Conservation (phyloP, 2,113 vertebrate species). For the Cromileptes altivelis region DNA sequence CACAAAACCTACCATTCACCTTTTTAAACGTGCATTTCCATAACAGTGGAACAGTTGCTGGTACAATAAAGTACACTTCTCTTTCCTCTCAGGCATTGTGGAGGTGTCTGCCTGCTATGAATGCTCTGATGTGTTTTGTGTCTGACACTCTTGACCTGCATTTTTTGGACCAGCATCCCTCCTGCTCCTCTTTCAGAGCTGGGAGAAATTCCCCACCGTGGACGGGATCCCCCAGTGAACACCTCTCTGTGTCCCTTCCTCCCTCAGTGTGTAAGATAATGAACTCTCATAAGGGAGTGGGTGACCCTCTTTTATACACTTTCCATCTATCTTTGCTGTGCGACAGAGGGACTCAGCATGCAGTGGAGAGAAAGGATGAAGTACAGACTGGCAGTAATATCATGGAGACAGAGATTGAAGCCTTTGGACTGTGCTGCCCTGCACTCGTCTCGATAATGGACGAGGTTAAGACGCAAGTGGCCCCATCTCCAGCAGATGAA, state of each 20-base stretch:
- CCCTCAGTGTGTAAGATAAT: conserved; percentile 64
- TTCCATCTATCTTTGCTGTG: conserved; percentile 62
- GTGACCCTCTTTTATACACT: conserved; percentile 55
- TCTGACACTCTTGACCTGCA: conserved; percentile 77
- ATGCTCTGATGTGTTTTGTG: conserved; percentile 68
- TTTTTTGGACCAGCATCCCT: conserved; percentile 57
- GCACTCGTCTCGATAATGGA: conserved; percentile 57
- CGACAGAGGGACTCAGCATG: conserved; percentile 21
- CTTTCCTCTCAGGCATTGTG: conserved; percentile 66
- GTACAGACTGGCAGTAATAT: conserved; percentile 54
- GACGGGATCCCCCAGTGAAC: conserved; percentile 39
- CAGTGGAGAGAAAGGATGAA: conserved; percentile 37
- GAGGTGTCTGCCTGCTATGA: conserved; percentile 61
- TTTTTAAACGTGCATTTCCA: conserved; percentile 76
- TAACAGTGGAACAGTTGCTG: conserved; percentile 77
- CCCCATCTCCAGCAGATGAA: conserved; percentile 51
- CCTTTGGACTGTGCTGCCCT: conserved; percentile 33
- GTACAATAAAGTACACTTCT: conserved; percentile 73
- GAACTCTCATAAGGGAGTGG: conserved; percentile 56
- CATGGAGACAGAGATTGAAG: conserved; percentile 52
- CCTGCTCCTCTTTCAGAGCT: conserved; percentile 53
- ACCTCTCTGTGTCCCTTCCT: conserved; percentile 43
- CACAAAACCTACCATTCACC: conserved; percentile 70
- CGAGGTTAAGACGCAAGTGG: conserved; percentile 52
- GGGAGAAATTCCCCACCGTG: conserved; percentile 48